Evolutionary conservation across 1,140 invertebrate genomes (phyloP), one percentile per base, ranked within the genome.

Genomic region (Uloborus diversus): DNA sequence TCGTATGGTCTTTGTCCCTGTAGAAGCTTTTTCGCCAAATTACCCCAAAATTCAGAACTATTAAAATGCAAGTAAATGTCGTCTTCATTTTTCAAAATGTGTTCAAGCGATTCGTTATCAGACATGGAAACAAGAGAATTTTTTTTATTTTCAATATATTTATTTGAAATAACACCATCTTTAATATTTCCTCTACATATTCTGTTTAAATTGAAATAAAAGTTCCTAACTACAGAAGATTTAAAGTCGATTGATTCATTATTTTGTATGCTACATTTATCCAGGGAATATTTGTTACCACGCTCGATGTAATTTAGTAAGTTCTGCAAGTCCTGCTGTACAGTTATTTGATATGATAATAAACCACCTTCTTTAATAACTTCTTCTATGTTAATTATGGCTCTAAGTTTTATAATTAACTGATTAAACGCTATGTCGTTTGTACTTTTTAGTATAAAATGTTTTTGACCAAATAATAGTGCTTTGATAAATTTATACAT

Each of bases 391-490:
- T 49, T 49, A 27, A 66, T 49, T 17, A 17, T 9, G 14, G 47
- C 49, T 28, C n/a, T 14, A 2, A 66, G 25, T 17, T 49, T n/a
- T n/a, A 47, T 17, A 17, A 30, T 14, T 11, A 66, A 17, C n/a
- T 66, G 25, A 49, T 49, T 27, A 25, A 66, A 25, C 1, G 20
- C 47, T 14, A 66, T 35, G 32, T 66, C 37, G 30, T 66, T 66
- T 0, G 64, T 20, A 28, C 14, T 3, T 66, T 47, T 17, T n/a
- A n/a, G n/a, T n/a, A n/a, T n/a, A 66, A 49, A 66, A 28, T 66
- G 47, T 27, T 49, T 66, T 14, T 66, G 17, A n/a, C 42, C 64
- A 51, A 66, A 66, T 66, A 66, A 49, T 17, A 66, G 30, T 17
- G 64, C 37, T 28, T 30, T 13, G 17, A 66, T 49, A 49, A 66